Percentiles rank a stretch among this genome's conserved stretches.
These are phyloP conservation scores for Leptatherina wallacei DNA, from an alignment of 2,797 vertebrate genomes.

Conservation along the genomic window DNA sequence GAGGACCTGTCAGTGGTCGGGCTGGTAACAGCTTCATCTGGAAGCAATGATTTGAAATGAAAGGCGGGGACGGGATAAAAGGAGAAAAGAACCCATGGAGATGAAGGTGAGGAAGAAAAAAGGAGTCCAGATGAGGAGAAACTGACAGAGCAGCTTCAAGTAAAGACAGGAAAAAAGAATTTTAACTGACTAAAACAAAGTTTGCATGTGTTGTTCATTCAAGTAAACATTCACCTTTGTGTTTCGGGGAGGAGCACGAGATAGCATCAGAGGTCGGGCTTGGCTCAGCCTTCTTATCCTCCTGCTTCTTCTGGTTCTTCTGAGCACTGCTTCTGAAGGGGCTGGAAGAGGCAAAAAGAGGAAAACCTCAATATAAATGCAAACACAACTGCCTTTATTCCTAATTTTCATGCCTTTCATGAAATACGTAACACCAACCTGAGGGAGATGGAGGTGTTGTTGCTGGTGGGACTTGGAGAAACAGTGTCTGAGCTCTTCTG, in stretches of 20 bases:
- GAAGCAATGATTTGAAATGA: constrained; percentile 56
- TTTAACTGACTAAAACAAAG: not conserved
- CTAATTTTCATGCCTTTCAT: not conserved
- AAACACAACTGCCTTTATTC: too few species aligned
- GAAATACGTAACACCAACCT: constrained; percentile 77
- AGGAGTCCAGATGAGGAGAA: constrained; percentile 34
- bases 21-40: constrained; percentile 88
- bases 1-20: constrained; percentile 89
- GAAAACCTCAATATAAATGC: not conserved
- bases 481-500: constrained; percentile 88
- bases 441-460: constrained; percentile 79
- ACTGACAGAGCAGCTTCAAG: not conserved
- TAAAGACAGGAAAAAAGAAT: too few species aligned
- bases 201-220: not conserved
- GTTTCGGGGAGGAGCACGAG: constrained; percentile 79
- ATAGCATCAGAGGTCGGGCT: constrained; percentile 76
- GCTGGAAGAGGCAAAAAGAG: constrained; percentile 66
- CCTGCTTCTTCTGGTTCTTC: constrained; percentile 87
- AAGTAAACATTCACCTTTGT: constrained; percentile 83
- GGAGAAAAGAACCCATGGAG: constrained; percentile 44
- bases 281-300: constrained; percentile 88
- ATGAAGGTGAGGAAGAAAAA: constrained; percentile 45
- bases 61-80: not conserved
- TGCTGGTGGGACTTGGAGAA: constrained; percentile 77
- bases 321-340: constrained; percentile 84